These are phyloP conservation scores for Agonopterix heracliana DNA, from an alignment of 2,888 invertebrate species.

Conservation along the genomic window DNA sequence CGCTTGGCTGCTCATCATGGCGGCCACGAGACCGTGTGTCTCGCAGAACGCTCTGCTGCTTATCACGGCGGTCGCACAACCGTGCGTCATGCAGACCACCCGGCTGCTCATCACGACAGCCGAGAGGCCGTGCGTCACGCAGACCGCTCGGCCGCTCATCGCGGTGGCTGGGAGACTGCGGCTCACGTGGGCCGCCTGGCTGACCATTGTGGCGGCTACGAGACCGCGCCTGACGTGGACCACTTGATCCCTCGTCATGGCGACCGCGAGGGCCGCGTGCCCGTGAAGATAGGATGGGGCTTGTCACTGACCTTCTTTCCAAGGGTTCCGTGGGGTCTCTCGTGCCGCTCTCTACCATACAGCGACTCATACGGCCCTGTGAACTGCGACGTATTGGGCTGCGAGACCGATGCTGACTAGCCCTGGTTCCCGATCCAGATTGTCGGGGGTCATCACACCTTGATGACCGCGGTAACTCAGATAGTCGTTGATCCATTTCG, in stretches of 20 bases:
- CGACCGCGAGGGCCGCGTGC: not conserved
- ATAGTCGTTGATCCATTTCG: not conserved
- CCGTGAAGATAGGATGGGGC: not conserved
- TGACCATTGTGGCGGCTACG: not conserved
- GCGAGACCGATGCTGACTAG: not conserved
- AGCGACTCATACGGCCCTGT: not conserved
- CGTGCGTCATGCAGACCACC: not conserved
- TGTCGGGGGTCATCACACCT: not conserved
- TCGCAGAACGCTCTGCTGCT: not conserved
- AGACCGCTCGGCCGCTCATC: not conserved
- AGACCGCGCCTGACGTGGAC: not conserved
- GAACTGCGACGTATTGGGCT: not conserved
- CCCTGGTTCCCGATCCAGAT: not conserved
- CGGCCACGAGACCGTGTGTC: no score
- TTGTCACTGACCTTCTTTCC: not conserved
- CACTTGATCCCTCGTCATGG: not conserved
- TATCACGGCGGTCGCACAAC: not conserved
- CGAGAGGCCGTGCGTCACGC: no score
- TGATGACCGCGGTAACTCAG: not conserved
- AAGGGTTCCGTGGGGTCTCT: not conserved
- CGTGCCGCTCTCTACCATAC: not conserved
- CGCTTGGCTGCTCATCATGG: no score
- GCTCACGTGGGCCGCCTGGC: not conserved
- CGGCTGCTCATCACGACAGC: not conserved
- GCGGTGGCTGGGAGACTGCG: not conserved